Conservation (phyloP, 2,888 invertebrate genomes). For the Dicyrtomina minuta region DNA sequence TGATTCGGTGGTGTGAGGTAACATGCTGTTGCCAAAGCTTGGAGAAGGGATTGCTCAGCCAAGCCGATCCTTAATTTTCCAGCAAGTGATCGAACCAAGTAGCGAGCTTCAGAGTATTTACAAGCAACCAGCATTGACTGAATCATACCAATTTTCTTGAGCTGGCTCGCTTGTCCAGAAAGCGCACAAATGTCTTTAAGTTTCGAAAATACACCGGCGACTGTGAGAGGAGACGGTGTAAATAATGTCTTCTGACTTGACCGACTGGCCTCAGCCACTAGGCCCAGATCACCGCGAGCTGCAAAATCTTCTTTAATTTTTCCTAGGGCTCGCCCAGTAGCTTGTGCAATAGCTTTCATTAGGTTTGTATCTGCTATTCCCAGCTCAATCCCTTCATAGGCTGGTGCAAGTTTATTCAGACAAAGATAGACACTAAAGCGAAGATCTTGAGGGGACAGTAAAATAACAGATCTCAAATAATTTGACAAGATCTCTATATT, state of each 20-base stretch:
- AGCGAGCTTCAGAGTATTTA: conserved; percentile 81
- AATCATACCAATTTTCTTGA: conserved; percentile 84
- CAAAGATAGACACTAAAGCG: conserved; percentile 88
- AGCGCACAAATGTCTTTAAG: conserved; percentile 83
- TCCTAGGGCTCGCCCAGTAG: conserved; percentile 79
- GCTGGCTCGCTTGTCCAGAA: conserved; percentile 74
- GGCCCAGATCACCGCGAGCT: conserved; percentile 82
- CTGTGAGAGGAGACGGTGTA: conserved; percentile 74
- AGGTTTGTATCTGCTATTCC: conserved; percentile 94
- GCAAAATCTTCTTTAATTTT: conserved; percentile 76
- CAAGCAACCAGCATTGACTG: conserved; percentile 91
- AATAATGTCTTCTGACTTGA: conserved; percentile 85
- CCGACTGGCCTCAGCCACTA: conserved; percentile 82
- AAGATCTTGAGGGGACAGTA: conserved; percentile 84
- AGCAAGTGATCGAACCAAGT: conserved; percentile 82
- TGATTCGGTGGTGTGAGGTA: conserved; percentile 76
- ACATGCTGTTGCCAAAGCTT: conserved; percentile 84
- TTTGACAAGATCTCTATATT: conserved; percentile 90
- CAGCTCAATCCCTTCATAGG: conserved; percentile 85
- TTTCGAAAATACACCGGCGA: conserved; percentile 74
- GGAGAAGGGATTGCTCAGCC: conserved; percentile 91
- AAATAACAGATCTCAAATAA: conserved; percentile 86
- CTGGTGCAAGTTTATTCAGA: conserved; percentile 93
- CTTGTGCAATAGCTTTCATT: conserved; percentile 89
- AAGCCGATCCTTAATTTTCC: conserved; percentile 95